A percentile compares a stretch with the other conserved stretches of the same genome.
Conservation (phyloP, 2,888 invertebrate species). For the Andrena haemorrhoa region DNA sequence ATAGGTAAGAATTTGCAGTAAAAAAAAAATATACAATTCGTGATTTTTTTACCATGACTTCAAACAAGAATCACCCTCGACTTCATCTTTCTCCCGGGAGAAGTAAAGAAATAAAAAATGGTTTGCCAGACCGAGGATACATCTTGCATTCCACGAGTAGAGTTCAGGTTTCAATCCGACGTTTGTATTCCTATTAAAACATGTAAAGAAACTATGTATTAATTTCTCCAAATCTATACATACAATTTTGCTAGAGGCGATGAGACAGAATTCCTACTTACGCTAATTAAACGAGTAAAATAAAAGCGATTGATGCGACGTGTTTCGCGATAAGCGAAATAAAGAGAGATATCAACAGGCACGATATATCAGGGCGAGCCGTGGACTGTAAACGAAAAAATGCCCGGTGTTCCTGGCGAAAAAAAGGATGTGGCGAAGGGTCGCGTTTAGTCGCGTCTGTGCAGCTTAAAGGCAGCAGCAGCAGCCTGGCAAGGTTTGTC, state of each 20-base stretch:
- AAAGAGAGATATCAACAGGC: constrained; percentile 64
- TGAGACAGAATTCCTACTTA: neutral
- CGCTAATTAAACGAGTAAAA: neutral
- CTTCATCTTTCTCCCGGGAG: no score
- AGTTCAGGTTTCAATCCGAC: no score
- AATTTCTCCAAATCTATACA: constrained; percentile 32
- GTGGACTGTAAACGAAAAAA: constrained; percentile 25
- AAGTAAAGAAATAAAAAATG: neutral
- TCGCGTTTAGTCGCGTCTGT: constrained; percentile 55
- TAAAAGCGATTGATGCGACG: neutral
- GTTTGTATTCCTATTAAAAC: no score
- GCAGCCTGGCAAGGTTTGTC: constrained; percentile 45
- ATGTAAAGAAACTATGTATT: constrained; percentile 4
- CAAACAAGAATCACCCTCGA: neutral
- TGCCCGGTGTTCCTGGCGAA: constrained; percentile 36
- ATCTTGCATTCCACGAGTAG: neutral
- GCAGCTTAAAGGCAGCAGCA: constrained; percentile 50
- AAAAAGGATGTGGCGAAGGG: constrained; percentile 52
- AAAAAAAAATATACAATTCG: constrained; percentile 1
- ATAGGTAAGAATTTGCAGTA: constrained; percentile 27
- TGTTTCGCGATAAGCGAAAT: neutral
- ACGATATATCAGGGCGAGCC: constrained; percentile 33
- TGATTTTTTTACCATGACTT: neutral
- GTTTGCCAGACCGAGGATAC: neutral
- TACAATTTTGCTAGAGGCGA: neutral